These are phyloP conservation scores for Crocidura indochinensis DNA, from an alignment of 2,797 vertebrate species.

Conservation along the genomic window DNA sequence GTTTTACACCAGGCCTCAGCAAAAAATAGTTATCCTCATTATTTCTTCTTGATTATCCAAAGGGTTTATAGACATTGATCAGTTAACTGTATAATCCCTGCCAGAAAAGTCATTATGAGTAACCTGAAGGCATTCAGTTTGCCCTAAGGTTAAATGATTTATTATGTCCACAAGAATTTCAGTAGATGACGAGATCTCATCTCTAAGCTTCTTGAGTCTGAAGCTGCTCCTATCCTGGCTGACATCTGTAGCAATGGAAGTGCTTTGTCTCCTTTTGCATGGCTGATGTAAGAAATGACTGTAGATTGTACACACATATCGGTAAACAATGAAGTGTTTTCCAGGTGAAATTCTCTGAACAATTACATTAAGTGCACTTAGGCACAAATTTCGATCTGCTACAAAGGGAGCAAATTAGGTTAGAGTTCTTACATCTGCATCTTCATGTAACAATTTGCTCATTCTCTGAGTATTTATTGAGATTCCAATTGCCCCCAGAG, in stretches of 20 bases:
- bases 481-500: neutral
- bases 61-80: conserved; percentile 66
- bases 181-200: conserved; percentile 26
- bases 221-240: neutral
- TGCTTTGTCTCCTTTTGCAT: neutral
- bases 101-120: conserved; percentile 69
- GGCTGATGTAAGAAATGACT: neutral
- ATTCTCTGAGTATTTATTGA: conserved; percentile 45
- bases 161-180: conserved; percentile 43
- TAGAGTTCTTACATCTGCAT: neutral
- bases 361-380: conserved; percentile 8
- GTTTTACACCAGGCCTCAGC: conserved; percentile 15
- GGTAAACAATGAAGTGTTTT: conserved; percentile 32
- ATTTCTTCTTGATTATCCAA: conserved; percentile 68
- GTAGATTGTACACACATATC: neutral
- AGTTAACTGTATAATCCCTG: conserved; percentile 26
- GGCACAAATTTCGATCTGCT: neutral
- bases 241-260: conserved; percentile 28
- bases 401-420: neutral
- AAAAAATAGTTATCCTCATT: conserved; percentile 40
- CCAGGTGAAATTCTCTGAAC: neutral
- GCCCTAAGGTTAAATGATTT: conserved; percentile 29
- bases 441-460: neutral
- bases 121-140: conserved; percentile 50
- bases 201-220: neutral